Conservation (phyloP, 2,888 invertebrate genomes). For the Isotomurus palustris region DNA sequence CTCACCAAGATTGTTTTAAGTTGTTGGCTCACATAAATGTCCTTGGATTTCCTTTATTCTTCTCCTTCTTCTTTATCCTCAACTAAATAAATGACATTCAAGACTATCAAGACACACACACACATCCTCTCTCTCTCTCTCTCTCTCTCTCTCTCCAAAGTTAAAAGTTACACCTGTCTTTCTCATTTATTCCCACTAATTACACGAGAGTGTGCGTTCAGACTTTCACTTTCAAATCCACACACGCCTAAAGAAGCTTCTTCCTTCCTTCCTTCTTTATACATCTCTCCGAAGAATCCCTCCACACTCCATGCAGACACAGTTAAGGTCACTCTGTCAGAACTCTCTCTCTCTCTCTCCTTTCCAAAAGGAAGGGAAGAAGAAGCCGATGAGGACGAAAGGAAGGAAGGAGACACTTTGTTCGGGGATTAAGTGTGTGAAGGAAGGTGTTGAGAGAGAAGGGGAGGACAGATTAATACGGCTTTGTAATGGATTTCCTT, state of each 20-base stretch:
- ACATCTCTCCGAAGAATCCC: no score
- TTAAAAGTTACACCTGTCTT: background rate
- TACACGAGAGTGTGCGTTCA: no score
- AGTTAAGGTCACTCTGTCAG: no score
- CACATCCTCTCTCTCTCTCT: background rate
- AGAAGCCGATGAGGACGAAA: background rate
- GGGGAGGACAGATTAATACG: slow-evolving; percentile 14
- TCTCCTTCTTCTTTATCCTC: background rate
- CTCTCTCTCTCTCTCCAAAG: background rate
- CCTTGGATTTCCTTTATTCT: slow-evolving; percentile 10
- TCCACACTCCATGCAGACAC: no score
- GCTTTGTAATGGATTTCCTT: slow-evolving; percentile 14
- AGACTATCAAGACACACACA: background rate
- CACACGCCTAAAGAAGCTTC: no score
- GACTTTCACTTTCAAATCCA: no score
- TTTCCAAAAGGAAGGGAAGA: background rate
- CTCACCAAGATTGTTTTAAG: slow-evolving; percentile 8
- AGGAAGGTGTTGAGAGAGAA: slow-evolving; percentile 11
- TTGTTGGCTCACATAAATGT: slow-evolving; percentile 10
- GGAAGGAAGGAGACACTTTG: background rate
- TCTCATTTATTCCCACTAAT: background rate
- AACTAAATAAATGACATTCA: slow-evolving; percentile 1
- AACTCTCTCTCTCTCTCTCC: background rate
- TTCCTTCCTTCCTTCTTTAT: background rate
- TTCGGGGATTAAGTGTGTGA: slow-evolving; percentile 12